Conservation (phyloP, 2,113 vertebrate species). For the Cyphomyrus plagiostoma region DNA sequence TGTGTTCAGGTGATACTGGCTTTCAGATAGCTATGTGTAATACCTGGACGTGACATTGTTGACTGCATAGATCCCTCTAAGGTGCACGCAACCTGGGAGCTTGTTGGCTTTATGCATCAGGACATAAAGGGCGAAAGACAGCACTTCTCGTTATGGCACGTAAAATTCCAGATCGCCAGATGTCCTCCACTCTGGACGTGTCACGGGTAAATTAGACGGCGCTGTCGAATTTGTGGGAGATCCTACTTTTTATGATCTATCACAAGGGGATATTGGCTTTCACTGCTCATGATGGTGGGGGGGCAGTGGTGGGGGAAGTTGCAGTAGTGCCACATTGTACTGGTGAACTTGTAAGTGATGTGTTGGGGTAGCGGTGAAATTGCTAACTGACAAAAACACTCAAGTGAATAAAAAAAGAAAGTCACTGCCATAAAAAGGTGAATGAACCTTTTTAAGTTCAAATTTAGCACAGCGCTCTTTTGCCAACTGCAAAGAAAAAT, state of each 20-base stretch:
- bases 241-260: background rate
- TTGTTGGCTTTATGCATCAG: background rate
- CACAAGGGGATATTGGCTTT: background rate
- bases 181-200: background rate
- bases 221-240: background rate
- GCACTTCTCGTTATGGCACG: background rate
- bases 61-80: background rate
- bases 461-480: background rate
- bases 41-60: background rate
- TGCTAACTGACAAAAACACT: background rate
- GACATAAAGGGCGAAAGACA: background rate
- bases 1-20: background rate
- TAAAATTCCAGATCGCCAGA: background rate
- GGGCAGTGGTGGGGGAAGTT: background rate
- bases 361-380: conserved; percentile 19
- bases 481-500: conserved; percentile 7
- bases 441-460: conserved; percentile 8
- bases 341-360: background rate
- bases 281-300: too few relatives aligned
- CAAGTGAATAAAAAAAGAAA: background rate
- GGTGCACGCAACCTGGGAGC: background rate
- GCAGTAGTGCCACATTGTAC: background rate
- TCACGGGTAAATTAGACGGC: background rate
- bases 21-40: background rate
- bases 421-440: background rate